Conservation (phyloP, 2,113 vertebrate species). For the Pyrgilauda ruficollis region DNA sequence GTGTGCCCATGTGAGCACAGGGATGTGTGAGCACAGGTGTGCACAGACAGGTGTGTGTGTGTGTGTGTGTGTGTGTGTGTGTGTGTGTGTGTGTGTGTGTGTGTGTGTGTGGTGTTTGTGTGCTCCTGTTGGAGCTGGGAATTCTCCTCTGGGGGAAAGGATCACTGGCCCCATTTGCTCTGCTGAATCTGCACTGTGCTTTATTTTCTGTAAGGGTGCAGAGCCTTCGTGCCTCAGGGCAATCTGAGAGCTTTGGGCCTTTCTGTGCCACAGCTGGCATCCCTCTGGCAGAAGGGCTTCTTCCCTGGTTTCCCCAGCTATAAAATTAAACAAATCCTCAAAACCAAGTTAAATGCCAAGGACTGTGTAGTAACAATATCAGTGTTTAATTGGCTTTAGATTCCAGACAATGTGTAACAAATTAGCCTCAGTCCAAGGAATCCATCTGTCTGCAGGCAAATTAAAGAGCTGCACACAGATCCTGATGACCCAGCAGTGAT, state of each 20-base stretch:
- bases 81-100: too few species aligned
- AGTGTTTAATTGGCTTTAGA: constrained; percentile 22
- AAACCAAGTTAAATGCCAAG: constrained; percentile 23
- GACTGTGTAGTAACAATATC: background rate
- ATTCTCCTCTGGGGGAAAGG: background rate
- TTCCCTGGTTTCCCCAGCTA: background rate
- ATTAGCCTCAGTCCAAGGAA: constrained; percentile 40
- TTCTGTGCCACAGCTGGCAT: background rate
- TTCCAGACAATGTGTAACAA: constrained; percentile 17
- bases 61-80: too few species aligned
- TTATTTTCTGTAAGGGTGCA: background rate
- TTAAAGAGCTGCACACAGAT: background rate
- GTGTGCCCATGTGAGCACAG: background rate
- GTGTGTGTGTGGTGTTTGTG: too few species aligned
- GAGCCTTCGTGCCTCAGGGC: background rate
- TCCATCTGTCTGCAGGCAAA: constrained; percentile 5
- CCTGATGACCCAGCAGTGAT: constrained; percentile 9
- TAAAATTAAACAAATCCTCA: constrained; percentile 20
- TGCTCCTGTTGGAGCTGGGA: background rate
- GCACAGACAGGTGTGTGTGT: too few species aligned
- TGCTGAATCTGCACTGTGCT: background rate
- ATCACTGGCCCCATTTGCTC: background rate
- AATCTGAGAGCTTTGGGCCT: background rate
- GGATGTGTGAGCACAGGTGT: background rate
- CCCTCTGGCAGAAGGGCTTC: background rate